These are phyloP conservation scores for Glomeris maerens DNA, from an alignment of 1,140 invertebrate genomes.

Conservation along the genomic window DNA sequence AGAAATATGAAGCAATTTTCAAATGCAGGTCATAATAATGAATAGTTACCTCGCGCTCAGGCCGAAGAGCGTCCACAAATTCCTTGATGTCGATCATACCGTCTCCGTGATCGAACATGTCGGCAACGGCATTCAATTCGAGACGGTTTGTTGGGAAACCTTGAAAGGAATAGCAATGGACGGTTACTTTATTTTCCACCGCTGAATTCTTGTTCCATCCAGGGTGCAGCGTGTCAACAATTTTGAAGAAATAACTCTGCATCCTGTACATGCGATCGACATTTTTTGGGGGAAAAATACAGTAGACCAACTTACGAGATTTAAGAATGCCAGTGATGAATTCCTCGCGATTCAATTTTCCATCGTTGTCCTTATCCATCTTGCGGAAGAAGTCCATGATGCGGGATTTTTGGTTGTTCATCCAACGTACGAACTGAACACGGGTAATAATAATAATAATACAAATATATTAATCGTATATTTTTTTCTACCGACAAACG, in stretches of 20 bases:
- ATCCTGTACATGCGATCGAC: constrained; percentile 2
- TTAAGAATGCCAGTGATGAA: constrained; percentile 98
- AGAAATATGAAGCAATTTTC: not conserved
- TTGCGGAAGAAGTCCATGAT: constrained; percentile 96
- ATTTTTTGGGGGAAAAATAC: constrained; percentile 19
- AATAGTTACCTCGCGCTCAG: constrained; percentile 70
- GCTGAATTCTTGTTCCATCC: too few species aligned
- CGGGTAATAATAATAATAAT: constrained; percentile 22
- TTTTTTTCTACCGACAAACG: not conserved
- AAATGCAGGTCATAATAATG: constrained; percentile 5
- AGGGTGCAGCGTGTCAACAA: not conserved
- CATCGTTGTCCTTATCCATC: constrained; percentile 97
- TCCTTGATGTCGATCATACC: constrained; percentile 97
- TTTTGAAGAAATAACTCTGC: constrained; percentile 6
- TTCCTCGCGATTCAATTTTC: constrained; percentile 84
- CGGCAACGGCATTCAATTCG: constrained; percentile 96
- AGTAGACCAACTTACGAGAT: too few species aligned
- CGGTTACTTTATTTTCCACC: too few species aligned
- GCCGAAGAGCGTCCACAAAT: constrained; percentile 89
- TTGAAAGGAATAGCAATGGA: constrained; percentile 36
- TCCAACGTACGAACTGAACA: constrained; percentile 92
- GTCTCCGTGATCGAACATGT: constrained; percentile 88
- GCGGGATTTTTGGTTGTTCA: constrained; percentile 97
- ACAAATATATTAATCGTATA: constrained; percentile 1
- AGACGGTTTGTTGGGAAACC: constrained; percentile 93